Conservation (phyloP, 2,113 vertebrate species). For the Nyctereutes procyonoides region DNA sequence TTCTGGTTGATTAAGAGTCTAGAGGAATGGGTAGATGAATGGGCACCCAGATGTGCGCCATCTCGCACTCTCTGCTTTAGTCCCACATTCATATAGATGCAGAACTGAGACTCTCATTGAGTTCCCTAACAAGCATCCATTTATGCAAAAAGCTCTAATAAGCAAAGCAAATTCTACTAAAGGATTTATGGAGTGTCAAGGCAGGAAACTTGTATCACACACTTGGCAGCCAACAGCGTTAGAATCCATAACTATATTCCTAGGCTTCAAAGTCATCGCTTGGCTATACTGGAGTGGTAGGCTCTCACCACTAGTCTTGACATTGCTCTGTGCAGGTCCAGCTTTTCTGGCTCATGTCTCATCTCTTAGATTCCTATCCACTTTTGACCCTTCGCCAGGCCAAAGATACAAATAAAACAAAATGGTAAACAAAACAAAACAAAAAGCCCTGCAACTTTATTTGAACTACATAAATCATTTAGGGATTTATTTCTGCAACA, state of each 20-base stretch:
- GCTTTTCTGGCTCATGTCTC: not conserved
- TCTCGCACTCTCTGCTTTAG: not conserved
- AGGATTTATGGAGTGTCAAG: not conserved
- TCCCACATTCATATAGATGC: not conserved
- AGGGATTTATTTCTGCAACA: not conserved
- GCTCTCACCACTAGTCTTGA: no score
- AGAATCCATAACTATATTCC: not conserved
- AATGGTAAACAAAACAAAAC: not conserved
- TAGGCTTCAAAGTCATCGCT: not conserved
- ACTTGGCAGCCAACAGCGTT: not conserved
- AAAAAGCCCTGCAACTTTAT: not conserved
- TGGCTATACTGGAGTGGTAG: not conserved
- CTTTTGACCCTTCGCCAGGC: not conserved
- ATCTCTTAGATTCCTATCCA: not conserved
- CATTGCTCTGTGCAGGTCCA: not conserved
- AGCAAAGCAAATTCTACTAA: constrained; percentile 1
- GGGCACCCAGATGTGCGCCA: not conserved
- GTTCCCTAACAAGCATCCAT: not conserved
- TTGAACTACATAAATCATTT: not conserved
- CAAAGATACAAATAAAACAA: not conserved
- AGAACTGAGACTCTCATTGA: constrained; percentile 5
- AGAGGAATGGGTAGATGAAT: not conserved
- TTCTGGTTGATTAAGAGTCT: not conserved
- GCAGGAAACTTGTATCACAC: not conserved
- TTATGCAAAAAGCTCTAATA: not conserved